Percentiles rank a stretch among this genome's conserved stretches.
Conservation (phyloP, 1,140 invertebrate species). For the Drosophila nannoptera region DNA sequence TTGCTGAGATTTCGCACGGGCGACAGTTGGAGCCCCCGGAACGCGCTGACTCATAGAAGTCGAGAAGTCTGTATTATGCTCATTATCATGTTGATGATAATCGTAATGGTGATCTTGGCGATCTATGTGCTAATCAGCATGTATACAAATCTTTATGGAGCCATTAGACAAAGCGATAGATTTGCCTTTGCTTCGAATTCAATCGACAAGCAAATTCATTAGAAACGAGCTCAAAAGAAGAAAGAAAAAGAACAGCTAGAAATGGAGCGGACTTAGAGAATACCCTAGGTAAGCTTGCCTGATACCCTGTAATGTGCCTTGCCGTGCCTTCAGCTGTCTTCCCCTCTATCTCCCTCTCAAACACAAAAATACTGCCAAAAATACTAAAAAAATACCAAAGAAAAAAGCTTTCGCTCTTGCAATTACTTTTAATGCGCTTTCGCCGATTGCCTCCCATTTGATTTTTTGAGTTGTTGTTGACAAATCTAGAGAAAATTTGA, state of each 20-base stretch:
- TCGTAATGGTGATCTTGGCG: constrained; percentile 4
- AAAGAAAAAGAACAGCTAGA: not conserved
- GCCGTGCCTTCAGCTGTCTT: too few relatives aligned
- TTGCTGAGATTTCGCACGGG: constrained; percentile 37
- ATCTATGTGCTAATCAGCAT: constrained; percentile 28
- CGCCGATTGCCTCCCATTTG: too few relatives aligned
- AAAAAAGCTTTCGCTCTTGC: too few relatives aligned
- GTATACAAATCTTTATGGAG: constrained; percentile 20
- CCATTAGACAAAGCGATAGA: constrained; percentile 38
- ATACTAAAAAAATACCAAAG: too few relatives aligned
- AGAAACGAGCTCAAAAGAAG: constrained; percentile 2
- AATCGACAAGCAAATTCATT: constrained; percentile 30
- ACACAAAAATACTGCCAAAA: too few relatives aligned
- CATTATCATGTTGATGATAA: constrained; percentile 3
- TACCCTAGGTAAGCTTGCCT: too few relatives aligned
- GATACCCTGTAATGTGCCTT: not conserved
- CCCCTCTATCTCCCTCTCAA: too few relatives aligned
- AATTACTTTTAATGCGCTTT: too few relatives aligned
- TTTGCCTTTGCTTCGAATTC: constrained; percentile 30
- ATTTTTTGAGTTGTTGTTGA: too few relatives aligned
- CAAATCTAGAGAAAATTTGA: too few relatives aligned
- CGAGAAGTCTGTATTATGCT: constrained; percentile 11
- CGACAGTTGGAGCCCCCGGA: constrained; percentile 34
- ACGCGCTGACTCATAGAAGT: constrained; percentile 3
- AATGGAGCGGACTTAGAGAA: too few relatives aligned